These are phyloP conservation scores for Thymelicus lineola DNA, from an alignment of 2,888 invertebrate species.

Conservation along the genomic window DNA sequence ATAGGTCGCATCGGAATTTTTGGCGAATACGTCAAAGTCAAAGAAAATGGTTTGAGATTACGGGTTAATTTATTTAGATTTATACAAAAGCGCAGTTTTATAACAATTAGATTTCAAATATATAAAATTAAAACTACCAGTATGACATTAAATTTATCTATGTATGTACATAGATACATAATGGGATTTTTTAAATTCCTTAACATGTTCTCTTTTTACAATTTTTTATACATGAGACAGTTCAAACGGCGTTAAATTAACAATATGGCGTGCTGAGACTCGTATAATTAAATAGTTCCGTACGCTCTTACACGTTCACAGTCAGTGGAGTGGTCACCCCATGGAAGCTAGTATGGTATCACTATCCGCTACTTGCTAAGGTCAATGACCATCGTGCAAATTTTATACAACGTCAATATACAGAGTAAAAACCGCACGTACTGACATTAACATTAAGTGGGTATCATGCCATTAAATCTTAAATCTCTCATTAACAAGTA, in stretches of 20 bases:
- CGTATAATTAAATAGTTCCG: constrained; percentile 6
- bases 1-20: too few relatives aligned
- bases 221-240: not conserved
- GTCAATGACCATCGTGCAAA: constrained; percentile 8
- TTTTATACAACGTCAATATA: not conserved
- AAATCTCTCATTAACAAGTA: not conserved
- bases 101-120: too few relatives aligned
- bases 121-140: too few relatives aligned
- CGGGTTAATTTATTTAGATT: too few relatives aligned
- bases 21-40: too few relatives aligned
- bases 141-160: too few relatives aligned
- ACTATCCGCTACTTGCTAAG: not conserved
- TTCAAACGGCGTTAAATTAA: not conserved
- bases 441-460: not conserved
- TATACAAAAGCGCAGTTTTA: too few relatives aligned
- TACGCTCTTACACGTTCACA: constrained; percentile 9
- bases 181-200: too few relatives aligned
- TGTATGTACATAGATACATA: too few relatives aligned
- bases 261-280: not conserved
- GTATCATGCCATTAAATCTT: not conserved
- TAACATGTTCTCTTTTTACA: too few relatives aligned
- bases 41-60: too few relatives aligned
- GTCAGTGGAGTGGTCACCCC: constrained; percentile 22
- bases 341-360: not conserved
- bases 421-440: not conserved